phyloP scores from a whole-genome alignment of 2,888 invertebrate species.

The Apodemia duryi region DNA sequence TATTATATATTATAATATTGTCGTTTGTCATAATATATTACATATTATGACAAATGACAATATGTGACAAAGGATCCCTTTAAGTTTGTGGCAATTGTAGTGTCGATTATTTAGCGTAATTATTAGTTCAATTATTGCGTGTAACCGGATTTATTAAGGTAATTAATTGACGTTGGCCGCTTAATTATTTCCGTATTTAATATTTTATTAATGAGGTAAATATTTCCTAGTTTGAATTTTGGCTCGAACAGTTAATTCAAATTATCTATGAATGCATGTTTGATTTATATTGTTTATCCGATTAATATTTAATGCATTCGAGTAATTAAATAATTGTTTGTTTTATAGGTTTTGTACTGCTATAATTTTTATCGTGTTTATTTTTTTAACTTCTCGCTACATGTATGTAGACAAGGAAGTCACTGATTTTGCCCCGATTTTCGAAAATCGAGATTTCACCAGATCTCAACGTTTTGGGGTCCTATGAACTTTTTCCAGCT shows the following conservation, averaged over 20 bases:
- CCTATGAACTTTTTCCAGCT: too few species aligned
- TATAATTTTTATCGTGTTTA: background rate
- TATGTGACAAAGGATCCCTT: too few species aligned
- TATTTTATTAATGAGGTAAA: constrained; percentile 13
- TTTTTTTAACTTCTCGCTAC: too few species aligned
- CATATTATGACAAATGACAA: too few species aligned
- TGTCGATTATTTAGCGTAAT: background rate
- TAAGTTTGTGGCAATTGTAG: too few species aligned
- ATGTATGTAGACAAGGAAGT: too few species aligned
- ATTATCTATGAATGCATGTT: constrained; percentile 6
- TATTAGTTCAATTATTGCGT: constrained; percentile 15
- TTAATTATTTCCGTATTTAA: constrained; percentile 11
- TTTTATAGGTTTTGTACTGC: background rate
- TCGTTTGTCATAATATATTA: too few species aligned
- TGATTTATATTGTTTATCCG: constrained; percentile 4
- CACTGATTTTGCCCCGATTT: too few species aligned
- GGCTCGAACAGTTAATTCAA: constrained; percentile 13
- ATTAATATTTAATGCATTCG: background rate
- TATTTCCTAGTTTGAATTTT: constrained; percentile 11
- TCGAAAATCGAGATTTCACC: too few species aligned
- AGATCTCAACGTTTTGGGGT: too few species aligned
- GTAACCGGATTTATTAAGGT: constrained; percentile 14
- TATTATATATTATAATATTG: too few species aligned
- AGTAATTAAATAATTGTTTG: background rate
- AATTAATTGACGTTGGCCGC: constrained; percentile 8